phyloP scores from a whole-genome alignment of 2,113 vertebrate genomes.

The Tachysurus vachellii region DNA sequence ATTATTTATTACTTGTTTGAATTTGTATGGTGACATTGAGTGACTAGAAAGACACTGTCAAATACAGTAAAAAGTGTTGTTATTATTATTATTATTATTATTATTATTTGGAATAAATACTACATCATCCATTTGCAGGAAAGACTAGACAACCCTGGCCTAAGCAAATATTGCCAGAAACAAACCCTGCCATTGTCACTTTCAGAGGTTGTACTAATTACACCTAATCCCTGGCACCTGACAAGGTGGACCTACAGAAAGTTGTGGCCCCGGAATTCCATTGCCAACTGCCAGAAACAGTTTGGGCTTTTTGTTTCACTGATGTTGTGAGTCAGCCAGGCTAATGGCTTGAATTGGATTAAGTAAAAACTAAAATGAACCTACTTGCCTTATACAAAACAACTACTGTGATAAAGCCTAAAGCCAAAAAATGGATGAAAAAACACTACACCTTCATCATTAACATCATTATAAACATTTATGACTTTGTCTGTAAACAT shows the following conservation, averaged over 20 bases:
- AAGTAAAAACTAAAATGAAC: constrained; percentile 4
- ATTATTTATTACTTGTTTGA: no score
- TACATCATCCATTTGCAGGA: not conserved
- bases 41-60: no score
- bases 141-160: not conserved
- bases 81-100: no score
- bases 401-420: not conserved
- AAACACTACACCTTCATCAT: not conserved
- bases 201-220: constrained; percentile 57
- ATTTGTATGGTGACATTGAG: no score
- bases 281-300: constrained; percentile 26
- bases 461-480: constrained; percentile 7
- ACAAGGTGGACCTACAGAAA: constrained; percentile 53
- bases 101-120: not conserved
- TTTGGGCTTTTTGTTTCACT: constrained; percentile 42
- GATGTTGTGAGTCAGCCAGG: constrained; percentile 35
- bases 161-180: constrained; percentile 55
- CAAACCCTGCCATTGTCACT: constrained; percentile 62
- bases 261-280: constrained; percentile 36
- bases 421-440: not conserved
- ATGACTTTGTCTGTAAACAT: not conserved
- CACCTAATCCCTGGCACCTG: constrained; percentile 63
- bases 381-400: constrained; percentile 4
- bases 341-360: constrained; percentile 27
- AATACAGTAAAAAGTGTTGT: no score